These are phyloP conservation scores for Caenorhabditis drosophilae DNA, from an alignment of 2,888 invertebrate species.

Conservation along the genomic window DNA sequence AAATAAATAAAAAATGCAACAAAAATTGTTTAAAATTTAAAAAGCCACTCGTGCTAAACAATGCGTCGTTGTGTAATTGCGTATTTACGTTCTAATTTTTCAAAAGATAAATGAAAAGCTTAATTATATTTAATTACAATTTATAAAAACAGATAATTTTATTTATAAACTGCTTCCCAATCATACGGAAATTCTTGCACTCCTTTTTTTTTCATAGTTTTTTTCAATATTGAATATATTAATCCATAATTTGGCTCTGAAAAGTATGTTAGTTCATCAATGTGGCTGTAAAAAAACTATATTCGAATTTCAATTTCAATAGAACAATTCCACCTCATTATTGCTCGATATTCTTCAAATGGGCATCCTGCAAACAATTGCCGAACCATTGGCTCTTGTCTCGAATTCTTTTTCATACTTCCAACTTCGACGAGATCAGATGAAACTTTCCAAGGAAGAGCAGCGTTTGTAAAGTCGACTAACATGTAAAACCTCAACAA, in stretches of 20 bases:
- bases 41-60: no score
- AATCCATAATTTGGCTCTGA: slow-evolving; percentile 41
- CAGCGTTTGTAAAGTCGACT: slow-evolving; percentile 60
- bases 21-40: background rate
- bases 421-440: slow-evolving; percentile 55
- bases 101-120: slow-evolving; percentile 3
- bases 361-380: slow-evolving; percentile 39
- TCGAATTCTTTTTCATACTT: slow-evolving; percentile 35
- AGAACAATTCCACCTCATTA: slow-evolving; percentile 18
- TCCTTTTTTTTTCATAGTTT: slow-evolving; percentile 20
- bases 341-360: slow-evolving; percentile 31
- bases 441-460: slow-evolving; percentile 60
- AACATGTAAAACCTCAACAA: slow-evolving; percentile 64
- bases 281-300: slow-evolving; percentile 26
- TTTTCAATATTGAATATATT: slow-evolving; percentile 36
- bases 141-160: background rate
- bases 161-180: slow-evolving; percentile 24
- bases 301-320: background rate
- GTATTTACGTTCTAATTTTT: no score
- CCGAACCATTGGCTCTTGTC: slow-evolving; percentile 17
- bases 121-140: background rate
- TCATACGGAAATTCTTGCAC: slow-evolving; percentile 36
- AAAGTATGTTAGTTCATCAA: slow-evolving; percentile 36
- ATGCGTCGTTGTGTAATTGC: no score
- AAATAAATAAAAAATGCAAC: background rate